These are phyloP conservation scores for Metacarcinus magister DNA, from an alignment of 2,888 invertebrate genomes.

Conservation along the genomic window DNA sequence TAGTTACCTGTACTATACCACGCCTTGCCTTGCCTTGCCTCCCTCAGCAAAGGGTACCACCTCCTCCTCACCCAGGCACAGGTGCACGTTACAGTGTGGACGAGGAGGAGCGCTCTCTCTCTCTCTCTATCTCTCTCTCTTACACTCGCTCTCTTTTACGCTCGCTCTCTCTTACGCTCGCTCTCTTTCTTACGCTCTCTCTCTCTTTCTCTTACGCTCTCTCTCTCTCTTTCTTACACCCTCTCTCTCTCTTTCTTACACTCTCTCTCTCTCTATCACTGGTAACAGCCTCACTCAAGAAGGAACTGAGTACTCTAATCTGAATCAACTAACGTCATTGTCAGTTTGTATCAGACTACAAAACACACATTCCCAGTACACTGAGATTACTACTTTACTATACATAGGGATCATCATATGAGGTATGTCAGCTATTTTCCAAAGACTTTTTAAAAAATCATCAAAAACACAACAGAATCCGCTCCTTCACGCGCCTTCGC, in stretches of 20 bases:
- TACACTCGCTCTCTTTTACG: neutral
- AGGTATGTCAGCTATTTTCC: conserved; percentile 79
- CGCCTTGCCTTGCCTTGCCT: conserved; percentile 10
- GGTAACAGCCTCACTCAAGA: conserved; percentile 58
- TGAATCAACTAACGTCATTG: conserved; percentile 58
- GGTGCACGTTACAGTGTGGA: neutral
- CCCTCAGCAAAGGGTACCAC: conserved; percentile 35
- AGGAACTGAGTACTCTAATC: conserved; percentile 61
- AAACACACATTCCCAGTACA: conserved; percentile 67
- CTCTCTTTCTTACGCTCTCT: conserved; percentile 1
- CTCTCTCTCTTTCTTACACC: neutral
- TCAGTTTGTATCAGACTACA: conserved; percentile 55
- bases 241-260: no score
- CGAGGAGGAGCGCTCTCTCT: neutral
- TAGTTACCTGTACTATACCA: conserved; percentile 72
- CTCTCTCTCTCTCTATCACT: conserved; percentile 49
- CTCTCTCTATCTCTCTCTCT: neutral
- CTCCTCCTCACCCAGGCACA: conserved; percentile 35
- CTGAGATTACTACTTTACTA: conserved; percentile 75
- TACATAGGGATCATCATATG: conserved; percentile 78
- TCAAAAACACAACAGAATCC: conserved; percentile 74
- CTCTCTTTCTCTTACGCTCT: neutral
- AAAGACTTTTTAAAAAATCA: conserved; percentile 69
- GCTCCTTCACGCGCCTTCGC: conserved; percentile 55
- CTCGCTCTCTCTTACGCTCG: neutral